A percentile compares a stretch with the other conserved stretches of the same genome.
Conservation (phyloP, 2,113 vertebrate genomes). For the Pangasianodon hypophthalmus region DNA sequence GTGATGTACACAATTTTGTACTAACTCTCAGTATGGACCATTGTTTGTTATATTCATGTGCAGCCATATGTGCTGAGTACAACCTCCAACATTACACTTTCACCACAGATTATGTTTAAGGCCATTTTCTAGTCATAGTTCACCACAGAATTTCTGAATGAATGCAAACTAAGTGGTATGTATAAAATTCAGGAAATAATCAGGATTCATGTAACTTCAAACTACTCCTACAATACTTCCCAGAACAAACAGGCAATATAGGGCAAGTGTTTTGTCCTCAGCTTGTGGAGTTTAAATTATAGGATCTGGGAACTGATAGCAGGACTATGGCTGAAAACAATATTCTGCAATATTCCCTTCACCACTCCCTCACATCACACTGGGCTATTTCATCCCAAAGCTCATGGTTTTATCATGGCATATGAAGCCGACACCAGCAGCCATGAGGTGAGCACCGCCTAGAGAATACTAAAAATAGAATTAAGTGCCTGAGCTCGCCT, state of each 20-base stretch:
- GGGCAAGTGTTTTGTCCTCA: background rate
- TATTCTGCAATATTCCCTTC: background rate
- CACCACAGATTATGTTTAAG: background rate
- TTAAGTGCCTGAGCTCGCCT: slow-evolving; percentile 7
- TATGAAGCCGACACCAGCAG: background rate
- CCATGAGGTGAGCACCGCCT: slow-evolving; percentile 26
- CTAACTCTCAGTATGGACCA: background rate
- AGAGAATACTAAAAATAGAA: slow-evolving; percentile 48
- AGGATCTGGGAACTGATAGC: background rate
- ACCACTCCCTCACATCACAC: background rate
- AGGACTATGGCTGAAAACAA: slow-evolving; percentile 2
- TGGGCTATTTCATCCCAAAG: slow-evolving; percentile 13
- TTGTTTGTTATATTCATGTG: background rate
- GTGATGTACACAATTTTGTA: background rate
- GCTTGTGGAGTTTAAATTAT: background rate
- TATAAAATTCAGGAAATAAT: background rate
- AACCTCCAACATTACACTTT: background rate
- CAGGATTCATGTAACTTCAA: background rate
- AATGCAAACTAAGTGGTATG: background rate
- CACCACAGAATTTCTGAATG: background rate
- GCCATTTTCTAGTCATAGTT: background rate
- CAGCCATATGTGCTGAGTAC: background rate
- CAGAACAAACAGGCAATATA: background rate
- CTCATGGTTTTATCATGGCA: slow-evolving; percentile 26
- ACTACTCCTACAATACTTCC: background rate